phyloP scores from a whole-genome alignment of 2,113 vertebrate genomes.

The Aspiorhynchus laticeps region DNA sequence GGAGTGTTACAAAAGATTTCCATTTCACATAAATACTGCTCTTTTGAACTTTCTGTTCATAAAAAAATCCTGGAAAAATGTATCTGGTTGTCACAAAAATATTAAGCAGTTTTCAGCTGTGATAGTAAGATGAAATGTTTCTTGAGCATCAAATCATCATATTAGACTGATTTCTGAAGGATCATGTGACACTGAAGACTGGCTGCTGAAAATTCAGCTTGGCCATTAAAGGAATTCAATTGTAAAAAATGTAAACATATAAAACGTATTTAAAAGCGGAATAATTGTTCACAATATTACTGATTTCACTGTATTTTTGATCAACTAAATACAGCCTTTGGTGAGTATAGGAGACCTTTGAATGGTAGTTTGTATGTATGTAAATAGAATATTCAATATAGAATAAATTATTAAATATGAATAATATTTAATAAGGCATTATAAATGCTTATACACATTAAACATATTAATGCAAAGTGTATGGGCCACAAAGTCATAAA shows the following conservation, averaged over 20 bases:
- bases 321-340: not conserved
- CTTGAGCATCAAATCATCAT: not conserved
- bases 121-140: not conserved
- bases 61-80: not conserved
- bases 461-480: not conserved
- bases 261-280: not conserved
- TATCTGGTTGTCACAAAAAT: not conserved
- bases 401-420: not conserved
- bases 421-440: not conserved
- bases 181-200: not conserved
- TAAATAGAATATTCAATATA: not conserved
- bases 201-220: not conserved
- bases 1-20: not conserved
- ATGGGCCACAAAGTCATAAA: slow-evolving; percentile 1
- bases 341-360: not conserved
- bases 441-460: not conserved
- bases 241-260: not conserved
- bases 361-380: not conserved
- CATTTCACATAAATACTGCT: not conserved
- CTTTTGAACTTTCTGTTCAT: not conserved
- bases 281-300: not conserved
- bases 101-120: not conserved
- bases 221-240: not conserved
- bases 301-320: not conserved
- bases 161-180: not conserved